phyloP scores from a whole-genome alignment of 1,140 invertebrate species.

The Zaprionus nigranus region DNA sequence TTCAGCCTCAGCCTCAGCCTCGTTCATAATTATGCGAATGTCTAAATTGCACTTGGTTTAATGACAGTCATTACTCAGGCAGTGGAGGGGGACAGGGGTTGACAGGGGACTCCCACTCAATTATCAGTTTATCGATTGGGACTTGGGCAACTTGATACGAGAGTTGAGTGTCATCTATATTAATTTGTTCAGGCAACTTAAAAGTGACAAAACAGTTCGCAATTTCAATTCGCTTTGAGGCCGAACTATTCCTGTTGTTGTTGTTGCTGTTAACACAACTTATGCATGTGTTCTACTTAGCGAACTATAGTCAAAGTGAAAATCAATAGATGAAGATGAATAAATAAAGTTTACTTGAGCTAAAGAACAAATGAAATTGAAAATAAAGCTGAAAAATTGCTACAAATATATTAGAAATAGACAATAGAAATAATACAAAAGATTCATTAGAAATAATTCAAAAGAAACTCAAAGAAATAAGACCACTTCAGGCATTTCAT shows the following conservation, averaged over 20 bases:
- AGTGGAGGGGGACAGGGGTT: not conserved
- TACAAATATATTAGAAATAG: not conserved
- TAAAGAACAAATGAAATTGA: not conserved
- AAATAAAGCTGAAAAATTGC: not conserved
- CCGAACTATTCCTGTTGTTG: too few relatives aligned
- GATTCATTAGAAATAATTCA: not conserved
- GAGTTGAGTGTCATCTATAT: too few relatives aligned
- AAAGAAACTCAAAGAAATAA: not conserved
- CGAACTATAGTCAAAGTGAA: not conserved
- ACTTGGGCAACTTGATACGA: too few relatives aligned
- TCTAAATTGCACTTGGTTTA: constrained; percentile 12
- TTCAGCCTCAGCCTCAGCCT: not conserved
- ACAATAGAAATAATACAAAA: not conserved
- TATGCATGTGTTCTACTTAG: not conserved
- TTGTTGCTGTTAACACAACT: too few relatives aligned
- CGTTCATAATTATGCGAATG: constrained; percentile 29
- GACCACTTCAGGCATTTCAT: not conserved
- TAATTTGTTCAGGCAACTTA: too few relatives aligned
- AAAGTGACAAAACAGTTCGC: too few relatives aligned
- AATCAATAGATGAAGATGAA: not conserved
- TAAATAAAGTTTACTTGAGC: not conserved
- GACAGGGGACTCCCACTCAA: too few relatives aligned
- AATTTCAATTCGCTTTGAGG: too few relatives aligned
- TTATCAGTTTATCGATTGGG: too few relatives aligned
- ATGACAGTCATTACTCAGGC: constrained; percentile 2